Evolutionary conservation across 2,797 vertebrate species (phyloP), one percentile per base, ranked within the genome.

Genomic region (Buceros bicornis): DNA sequence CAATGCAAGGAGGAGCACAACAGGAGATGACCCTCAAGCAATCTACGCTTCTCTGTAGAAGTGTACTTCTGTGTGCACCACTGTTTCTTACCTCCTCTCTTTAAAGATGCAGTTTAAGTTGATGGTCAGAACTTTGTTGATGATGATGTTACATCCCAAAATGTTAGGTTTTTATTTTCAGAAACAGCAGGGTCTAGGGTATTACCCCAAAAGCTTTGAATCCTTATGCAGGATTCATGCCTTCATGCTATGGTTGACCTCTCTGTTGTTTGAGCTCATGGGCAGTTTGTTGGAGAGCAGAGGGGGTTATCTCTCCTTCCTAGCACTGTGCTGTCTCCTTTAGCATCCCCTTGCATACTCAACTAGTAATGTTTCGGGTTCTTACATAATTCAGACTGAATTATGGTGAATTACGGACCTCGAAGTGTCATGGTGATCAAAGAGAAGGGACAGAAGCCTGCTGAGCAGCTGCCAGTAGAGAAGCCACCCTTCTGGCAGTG

Each of bases 241-340:
- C 15, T 64, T 53, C 31, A 50, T 0, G 0, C 72, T 61, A 5
- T 0, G 0, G 2, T 9, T 83, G 47, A 8, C 22, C 64, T 43
- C 48, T 57, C 21, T 62, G 16, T 53, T 90, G 11, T 74, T 65
- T 0, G 2, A 76, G 50, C 50, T 58, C 45, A 8, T 15, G 22
- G 31, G 11, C 16, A 54, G 16, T 43, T 85, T 65, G 24, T 33
- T 65, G 51, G 66, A 58, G 53, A 72, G 26, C 37, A 67, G 18
- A 64, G 29, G 1, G 9, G 2, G 1, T 16, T 72, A 16, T 6
- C 26, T 26, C 43, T 69, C 45, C 45, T 90, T 69, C 31, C 25
- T 58, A 29, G 60, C 40, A 20, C 16, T 47, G 6, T 66, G 16
- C n/a, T 54, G 16, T 51, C 24, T 56, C 18, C n/a, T 80, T 43